phyloP scores from a whole-genome alignment of 2,113 vertebrate species.

The Anguilla rostrata region DNA sequence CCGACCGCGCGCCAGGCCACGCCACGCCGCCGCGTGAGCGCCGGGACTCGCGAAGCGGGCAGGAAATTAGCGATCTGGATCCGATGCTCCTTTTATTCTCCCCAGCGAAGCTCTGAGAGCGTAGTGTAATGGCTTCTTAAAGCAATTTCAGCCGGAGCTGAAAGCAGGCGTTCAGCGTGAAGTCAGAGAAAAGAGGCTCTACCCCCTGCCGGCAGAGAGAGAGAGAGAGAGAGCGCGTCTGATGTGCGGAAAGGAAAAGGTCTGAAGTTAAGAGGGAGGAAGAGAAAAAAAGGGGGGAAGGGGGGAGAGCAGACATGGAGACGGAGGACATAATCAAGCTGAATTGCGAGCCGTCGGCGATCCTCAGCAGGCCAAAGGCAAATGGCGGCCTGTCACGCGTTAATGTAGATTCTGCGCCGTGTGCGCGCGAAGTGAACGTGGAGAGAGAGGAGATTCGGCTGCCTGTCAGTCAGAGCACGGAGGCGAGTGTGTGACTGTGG shows the following conservation, averaged over 20 bases:
- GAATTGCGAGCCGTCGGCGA: background rate
- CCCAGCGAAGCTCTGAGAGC: slow-evolving; percentile 21
- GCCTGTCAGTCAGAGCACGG: background rate
- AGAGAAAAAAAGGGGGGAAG: background rate
- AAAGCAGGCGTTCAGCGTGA: background rate
- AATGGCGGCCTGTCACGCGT: background rate
- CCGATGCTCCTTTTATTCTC: slow-evolving; percentile 17
- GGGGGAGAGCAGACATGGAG: background rate
- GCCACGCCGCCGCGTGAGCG: slow-evolving; percentile 39
- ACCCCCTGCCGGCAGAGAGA: background rate
- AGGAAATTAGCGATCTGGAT: slow-evolving; percentile 42
- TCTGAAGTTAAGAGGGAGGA: background rate
- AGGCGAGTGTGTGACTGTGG: background rate
- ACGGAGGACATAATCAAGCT: background rate
- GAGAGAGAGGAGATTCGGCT: background rate
- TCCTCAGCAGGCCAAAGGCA: background rate
- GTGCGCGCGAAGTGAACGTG: slow-evolving; percentile 5
- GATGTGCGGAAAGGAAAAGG: background rate
- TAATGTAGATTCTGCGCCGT: background rate
- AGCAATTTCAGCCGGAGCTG: background rate
- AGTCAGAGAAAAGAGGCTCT: background rate
- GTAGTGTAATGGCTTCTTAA: slow-evolving; percentile 4
- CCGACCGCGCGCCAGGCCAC: slow-evolving; percentile 16
- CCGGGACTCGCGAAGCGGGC: slow-evolving; percentile 31
- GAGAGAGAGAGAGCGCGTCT: background rate